A percentile compares a stretch with the other conserved stretches of the same genome.
Evolutionary conservation across 1,140 invertebrate genomes (phyloP).

Genomic region (Polyergus mexicanus): DNA sequence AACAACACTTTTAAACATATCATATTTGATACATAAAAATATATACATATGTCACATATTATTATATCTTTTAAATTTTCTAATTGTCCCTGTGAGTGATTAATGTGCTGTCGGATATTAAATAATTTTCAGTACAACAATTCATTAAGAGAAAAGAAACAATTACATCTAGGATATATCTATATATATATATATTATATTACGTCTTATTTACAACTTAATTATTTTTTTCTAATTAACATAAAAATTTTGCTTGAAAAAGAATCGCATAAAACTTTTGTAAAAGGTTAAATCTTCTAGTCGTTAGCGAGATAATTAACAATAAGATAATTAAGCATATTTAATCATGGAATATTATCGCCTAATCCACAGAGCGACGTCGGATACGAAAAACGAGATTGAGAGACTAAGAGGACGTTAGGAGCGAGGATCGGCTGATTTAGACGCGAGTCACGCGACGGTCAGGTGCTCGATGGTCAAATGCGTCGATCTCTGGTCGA

Average conservation of each 20-base stretch:
- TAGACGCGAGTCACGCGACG: slow-evolving; percentile 67
- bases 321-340: neutral
- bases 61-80: neutral
- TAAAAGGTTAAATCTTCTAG: neutral
- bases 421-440: slow-evolving; percentile 62
- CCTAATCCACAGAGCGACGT: neutral
- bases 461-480: slow-evolving; percentile 32
- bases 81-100: neutral
- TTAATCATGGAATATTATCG: too few relatives aligned
- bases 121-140: neutral
- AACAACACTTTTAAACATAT: neutral
- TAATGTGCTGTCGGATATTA: neutral
- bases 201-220: neutral
- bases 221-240: neutral
- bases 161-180: neutral
- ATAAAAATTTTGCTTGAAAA: neutral
- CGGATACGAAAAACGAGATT: slow-evolving; percentile 24
- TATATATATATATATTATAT: neutral
- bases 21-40: neutral
- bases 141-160: neutral
- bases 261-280: neutral
- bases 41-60: neutral
- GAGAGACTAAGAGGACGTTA: slow-evolving; percentile 16
- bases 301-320: neutral
- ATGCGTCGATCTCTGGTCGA: slow-evolving; percentile 67